Base-by-base conservation (phyloP, 2,797 vertebrate species). In the Pipistrellus pipistrellus region DNA sequence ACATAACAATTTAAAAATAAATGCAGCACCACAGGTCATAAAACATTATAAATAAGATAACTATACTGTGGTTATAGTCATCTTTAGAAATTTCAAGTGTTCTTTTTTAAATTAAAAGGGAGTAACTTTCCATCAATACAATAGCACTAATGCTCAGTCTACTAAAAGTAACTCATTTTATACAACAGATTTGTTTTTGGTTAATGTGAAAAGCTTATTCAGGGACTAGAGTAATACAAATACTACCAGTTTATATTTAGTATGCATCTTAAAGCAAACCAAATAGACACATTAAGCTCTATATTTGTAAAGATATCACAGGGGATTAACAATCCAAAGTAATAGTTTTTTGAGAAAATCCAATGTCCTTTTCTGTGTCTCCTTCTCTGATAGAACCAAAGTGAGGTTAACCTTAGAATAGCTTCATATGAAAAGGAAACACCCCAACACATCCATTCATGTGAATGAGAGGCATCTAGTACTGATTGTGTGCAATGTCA, bases 251-350 rank as follows among this genome's bases (percentile, higher is more conserved):
- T 77, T 71, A 27, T 57, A 35, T 80, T 92, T 18, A 44, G 35
- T 75, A 23, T 48, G 8, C 12, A 69, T 78, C 23, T 62, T 75
- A 86, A 93, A 77, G 30, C 72, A 73, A 96, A 48, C 8, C 25
- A 75, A 69, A 76, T 23, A 73, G 48, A 48, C 25, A 51, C 10
- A 69, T 55, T 32, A 2, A 62, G 4, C 0, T 91, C 59, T 35
- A 20, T 68, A 27, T 89, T 91, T 91, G 17, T 72, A 64, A 95
- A 93, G 35, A 55, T 59, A 55, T 17, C 15, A 55, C 4, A 72
- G 23, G 1, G 2, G 35, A 78, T 46, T 86, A 68, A 64, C 15
- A 83, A 59, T 88, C 3, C 81, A 85, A 82, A 77, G 8, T 57
- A 78, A 77, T 38, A 18, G 17, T 55, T 27, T 53, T 90, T 80